Conservation (phyloP, 2,888 invertebrate species). For the Elaeidobius kamerunicus region DNA sequence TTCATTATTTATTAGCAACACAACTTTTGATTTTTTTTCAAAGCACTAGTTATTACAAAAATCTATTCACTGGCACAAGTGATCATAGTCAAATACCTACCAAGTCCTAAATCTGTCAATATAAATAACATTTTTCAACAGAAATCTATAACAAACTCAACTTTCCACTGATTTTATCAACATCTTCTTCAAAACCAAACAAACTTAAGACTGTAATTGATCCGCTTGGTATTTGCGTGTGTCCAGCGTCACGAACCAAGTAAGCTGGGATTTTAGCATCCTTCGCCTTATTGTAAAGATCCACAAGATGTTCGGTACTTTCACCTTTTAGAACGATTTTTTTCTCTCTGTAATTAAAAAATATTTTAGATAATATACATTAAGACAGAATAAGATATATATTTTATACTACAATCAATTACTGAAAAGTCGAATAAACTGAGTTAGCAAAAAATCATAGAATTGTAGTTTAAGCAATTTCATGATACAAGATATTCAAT, state of each 20-base stretch:
- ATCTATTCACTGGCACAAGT: too few relatives aligned
- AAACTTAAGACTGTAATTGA: slow-evolving; percentile 52
- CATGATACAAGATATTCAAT: neutral
- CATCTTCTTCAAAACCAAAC: slow-evolving; percentile 51
- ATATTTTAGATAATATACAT: neutral
- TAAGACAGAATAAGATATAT: neutral
- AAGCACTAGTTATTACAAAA: too few relatives aligned
- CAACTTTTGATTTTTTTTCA: too few relatives aligned
- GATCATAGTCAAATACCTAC: too few relatives aligned
- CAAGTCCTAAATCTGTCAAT: too few relatives aligned
- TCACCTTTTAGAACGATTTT: slow-evolving; percentile 50
- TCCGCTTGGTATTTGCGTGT: slow-evolving; percentile 50
- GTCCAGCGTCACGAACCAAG: slow-evolving; percentile 47
- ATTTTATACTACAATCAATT: neutral
- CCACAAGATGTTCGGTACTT: slow-evolving; percentile 46
- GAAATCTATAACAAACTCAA: slow-evolving; percentile 37
- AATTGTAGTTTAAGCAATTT: neutral
- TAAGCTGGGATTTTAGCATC: slow-evolving; percentile 39
- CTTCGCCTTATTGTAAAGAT: slow-evolving; percentile 45
- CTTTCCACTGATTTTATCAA: slow-evolving; percentile 45
- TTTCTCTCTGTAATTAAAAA: slow-evolving; percentile 46
- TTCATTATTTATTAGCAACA: too few relatives aligned
- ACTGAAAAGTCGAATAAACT: neutral
- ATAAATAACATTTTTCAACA: too few relatives aligned
- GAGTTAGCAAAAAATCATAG: neutral